Base-by-base conservation (phyloP, 2,888 invertebrate species). In the Brenthis daphne region DNA sequence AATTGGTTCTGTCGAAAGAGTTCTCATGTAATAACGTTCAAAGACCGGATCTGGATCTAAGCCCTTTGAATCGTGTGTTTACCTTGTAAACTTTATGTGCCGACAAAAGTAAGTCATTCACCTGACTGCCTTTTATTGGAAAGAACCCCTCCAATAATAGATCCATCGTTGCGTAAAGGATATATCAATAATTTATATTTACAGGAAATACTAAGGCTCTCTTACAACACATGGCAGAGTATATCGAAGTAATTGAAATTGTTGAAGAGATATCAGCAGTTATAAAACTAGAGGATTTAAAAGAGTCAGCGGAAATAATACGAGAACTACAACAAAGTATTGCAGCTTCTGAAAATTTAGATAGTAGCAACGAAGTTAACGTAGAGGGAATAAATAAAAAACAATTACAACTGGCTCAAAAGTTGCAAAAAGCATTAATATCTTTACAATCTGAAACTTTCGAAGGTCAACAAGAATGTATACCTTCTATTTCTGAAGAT, bases 161-260 rank as follows among this genome's bases (percentile, higher is more conserved):
- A 24, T 24, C 24, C 24, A 24, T 24, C 24, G 2, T 24, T 29
- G 0, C 29, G 4, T 29, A 3, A 29, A 29, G 29, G 29, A 29
- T 29, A 29, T 29, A 29, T 29, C 29, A 29, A 4, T 29, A 4
- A 16, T 33, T 55, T 20, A 50, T 54, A 50, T 61, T 56, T 51
- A 51, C 85, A 90, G 89, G 80, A 65, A 77, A 79, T 73, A 68
- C 80, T 16, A 73, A 79, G 37, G 73, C 80, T 33, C 77, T 89
- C 11, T 67, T 86, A 65, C 77, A 84, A 60, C 84, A 86, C 63
- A 85, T 90, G 43, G 85, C 89, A 65, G 82, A 87, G 73, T 89
- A 87, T 64, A 85, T 89, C 69, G 85, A 89, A 74, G 73, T 87
- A 8, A 82, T 87, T 65, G 86, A 89, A 81, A 83, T 83, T 50